Conservation (phyloP, 2,888 invertebrate species). For the Asteroscopus sphinx region DNA sequence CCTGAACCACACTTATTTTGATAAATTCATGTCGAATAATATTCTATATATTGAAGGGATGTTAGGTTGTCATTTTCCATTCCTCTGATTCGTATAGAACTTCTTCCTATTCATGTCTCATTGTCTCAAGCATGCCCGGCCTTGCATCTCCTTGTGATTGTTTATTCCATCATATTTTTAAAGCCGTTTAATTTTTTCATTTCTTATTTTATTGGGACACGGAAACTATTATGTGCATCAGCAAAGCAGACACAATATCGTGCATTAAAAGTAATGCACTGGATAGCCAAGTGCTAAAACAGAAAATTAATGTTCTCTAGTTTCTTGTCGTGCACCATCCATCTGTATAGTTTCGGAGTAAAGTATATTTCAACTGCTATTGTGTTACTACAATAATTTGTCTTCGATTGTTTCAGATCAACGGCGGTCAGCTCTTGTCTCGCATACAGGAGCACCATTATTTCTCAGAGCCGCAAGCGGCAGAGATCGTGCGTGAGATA, state of each 20-base stretch:
- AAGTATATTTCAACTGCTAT: slow-evolving; percentile 7
- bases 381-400: slow-evolving; percentile 27
- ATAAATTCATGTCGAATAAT: slow-evolving; percentile 48
- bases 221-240: too few species aligned
- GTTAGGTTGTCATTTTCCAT: slow-evolving; percentile 38
- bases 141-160: neutral
- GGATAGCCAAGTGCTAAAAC: too few species aligned
- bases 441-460: slow-evolving; percentile 98
- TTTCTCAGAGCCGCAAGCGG: slow-evolving; percentile 98
- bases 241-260: too few species aligned
- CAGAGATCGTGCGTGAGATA: slow-evolving; percentile 97
- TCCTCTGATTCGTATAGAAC: slow-evolving; percentile 13
- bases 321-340: too few species aligned
- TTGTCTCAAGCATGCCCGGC: too few species aligned
- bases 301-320: too few species aligned
- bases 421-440: slow-evolving; percentile 97
- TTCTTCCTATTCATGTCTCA: slow-evolving; percentile 1
- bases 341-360: too few species aligned
- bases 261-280: too few species aligned
- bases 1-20: slow-evolving; percentile 57
- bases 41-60: slow-evolving; percentile 28
- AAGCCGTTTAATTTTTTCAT: neutral
- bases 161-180: neutral
- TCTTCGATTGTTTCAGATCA: slow-evolving; percentile 90
- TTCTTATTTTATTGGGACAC: too few species aligned